Conservation (phyloP, 2,888 invertebrate species). For the Galerucella calmariensis region DNA sequence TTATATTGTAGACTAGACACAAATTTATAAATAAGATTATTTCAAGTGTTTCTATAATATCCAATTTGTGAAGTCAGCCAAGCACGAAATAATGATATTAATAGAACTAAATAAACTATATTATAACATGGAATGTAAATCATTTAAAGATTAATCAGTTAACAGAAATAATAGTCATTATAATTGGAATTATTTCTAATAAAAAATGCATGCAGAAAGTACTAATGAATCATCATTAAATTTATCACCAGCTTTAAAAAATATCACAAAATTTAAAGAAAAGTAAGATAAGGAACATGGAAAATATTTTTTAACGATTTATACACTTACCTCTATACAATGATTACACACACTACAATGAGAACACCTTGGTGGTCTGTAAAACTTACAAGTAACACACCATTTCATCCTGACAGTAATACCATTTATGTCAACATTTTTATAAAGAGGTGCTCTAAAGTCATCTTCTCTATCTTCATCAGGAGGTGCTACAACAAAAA, state of each 20-base stretch:
- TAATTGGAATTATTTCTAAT: not conserved
- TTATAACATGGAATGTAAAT: not conserved
- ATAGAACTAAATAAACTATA: not conserved
- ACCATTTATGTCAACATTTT: slow-evolving; percentile 97
- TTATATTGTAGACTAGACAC: too few species aligned
- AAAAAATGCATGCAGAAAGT: not conserved
- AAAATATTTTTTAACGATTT: too few species aligned
- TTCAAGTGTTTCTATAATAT: not conserved
- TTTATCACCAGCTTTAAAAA: not conserved
- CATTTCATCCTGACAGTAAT: slow-evolving; percentile 99
- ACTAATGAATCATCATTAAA: not conserved
- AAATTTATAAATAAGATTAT: too few species aligned
- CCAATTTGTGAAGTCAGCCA: not conserved
- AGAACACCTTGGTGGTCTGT: slow-evolving; percentile 97
- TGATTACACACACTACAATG: slow-evolving; percentile 99
- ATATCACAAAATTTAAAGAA: not conserved
- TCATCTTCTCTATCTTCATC: slow-evolving; percentile 98
- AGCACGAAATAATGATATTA: not conserved
- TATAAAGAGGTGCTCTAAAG: slow-evolving; percentile 94
- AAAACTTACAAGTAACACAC: slow-evolving; percentile 99
- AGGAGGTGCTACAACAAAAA: slow-evolving; percentile 78
- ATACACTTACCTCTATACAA: slow-evolving; percentile 86
- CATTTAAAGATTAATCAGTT: not conserved
- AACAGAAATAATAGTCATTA: not conserved
- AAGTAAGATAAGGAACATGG: too few species aligned